A percentile compares a stretch with the other conserved stretches of the same genome.
Evolutionary conservation across 2,888 invertebrate genomes (phyloP).

Genomic region (Dorcus hopei): DNA sequence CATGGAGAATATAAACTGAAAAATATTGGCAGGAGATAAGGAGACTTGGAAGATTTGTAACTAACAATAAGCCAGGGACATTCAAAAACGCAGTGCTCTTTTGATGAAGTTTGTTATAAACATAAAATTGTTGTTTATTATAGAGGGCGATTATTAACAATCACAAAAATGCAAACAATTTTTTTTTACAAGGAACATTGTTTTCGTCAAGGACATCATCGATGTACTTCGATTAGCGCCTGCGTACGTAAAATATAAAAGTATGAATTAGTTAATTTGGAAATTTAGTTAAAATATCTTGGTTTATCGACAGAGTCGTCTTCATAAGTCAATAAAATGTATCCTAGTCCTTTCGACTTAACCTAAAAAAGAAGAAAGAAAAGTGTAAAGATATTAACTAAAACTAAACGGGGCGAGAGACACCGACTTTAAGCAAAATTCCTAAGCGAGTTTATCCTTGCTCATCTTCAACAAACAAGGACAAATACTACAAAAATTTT

Average conservation of each 20-base stretch:
- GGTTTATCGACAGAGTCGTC: slow-evolving; percentile 42
- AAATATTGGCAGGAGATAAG: no score
- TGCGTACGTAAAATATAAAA: slow-evolving; percentile 8
- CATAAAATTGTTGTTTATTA: neutral
- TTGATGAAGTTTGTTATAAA: neutral
- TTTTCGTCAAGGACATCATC: neutral
- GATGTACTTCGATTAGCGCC: neutral
- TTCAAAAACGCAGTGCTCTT: neutral
- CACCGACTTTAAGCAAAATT: slow-evolving; percentile 1
- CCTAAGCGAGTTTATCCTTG: neutral
- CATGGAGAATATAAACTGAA: no score
- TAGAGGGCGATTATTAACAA: neutral
- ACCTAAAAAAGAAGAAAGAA: slow-evolving; percentile 40
- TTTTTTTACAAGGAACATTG: neutral
- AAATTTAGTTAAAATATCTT: slow-evolving; percentile 40
- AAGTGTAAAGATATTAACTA: slow-evolving; percentile 24
- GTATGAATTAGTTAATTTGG: neutral
- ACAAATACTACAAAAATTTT: no score
- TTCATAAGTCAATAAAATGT: slow-evolving; percentile 42
- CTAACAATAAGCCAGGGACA: no score
- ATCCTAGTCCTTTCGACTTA: slow-evolving; percentile 40
- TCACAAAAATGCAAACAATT: neutral
- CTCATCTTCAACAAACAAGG: no score
- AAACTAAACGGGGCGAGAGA: slow-evolving; percentile 16
- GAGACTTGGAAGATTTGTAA: no score